Evolutionary conservation across 2,888 invertebrate genomes (phyloP), one percentile per base, ranked within the genome.

Genomic region (Drosophila kokeensis): DNA sequence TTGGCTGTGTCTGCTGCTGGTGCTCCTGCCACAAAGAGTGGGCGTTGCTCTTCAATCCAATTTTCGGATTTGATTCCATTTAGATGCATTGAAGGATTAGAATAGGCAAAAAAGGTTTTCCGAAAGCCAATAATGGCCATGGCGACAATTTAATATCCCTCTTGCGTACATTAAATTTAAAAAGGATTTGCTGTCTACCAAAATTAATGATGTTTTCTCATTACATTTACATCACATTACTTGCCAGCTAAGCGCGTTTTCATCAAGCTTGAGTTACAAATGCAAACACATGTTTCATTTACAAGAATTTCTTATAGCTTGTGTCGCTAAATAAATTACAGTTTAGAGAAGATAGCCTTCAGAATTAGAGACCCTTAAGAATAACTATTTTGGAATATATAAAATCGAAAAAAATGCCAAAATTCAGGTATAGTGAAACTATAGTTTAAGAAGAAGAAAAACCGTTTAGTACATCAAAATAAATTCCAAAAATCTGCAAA

Each of bases 141-240:
- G 83, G 79, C 85, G 81, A 83, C 84, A 85, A 85, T 91, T 92
- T 91, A 82, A 92, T 92, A 91, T 91, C 91, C 62, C 69, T 60
- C 90, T 90, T 81, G 91, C 89, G 63, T 69, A 78, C 78, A 78
- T 77, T 69, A 57, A 78, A 68, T 90, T 91, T 86, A 87, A 90
- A 68, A 87, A 71, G 92, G 91, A 89, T 91, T 91, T 90, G 60
- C 73, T 65, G 29, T 49, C 71, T 72, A 38, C 57, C 65, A 70
- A 72, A 87, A 89, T 82, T 92, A 91, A 91, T 92, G 91, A 89
- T 82, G 83, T 89, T 87, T 90, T 87, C 83, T 91, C 92, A 92
- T 92, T 92, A 92, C 90, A 92, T 90, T 92, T 91, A 91, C 91
- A 92, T 92, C 92, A 92, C 89, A 92, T 91, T 92, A 92, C 89